Evolutionary conservation across 1,140 invertebrate genomes (phyloP), one percentile per base, ranked within the genome.

Genomic region (Drosophila asahinai): DNA sequence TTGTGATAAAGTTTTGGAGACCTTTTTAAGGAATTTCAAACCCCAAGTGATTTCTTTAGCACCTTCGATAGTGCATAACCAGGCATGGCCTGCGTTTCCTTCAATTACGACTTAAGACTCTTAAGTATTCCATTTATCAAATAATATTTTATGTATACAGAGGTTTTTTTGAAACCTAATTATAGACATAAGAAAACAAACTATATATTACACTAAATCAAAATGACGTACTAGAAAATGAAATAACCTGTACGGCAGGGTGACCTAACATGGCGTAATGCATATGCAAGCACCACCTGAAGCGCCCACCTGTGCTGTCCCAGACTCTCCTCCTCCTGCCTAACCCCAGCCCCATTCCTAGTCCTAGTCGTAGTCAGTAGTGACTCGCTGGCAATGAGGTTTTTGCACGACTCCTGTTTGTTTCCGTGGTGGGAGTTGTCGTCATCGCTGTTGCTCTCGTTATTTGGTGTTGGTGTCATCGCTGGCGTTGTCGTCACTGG

Each of bases 401-500:
- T 68, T 63, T 73, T 48, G 66, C 78, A 77, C 77, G 48, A 78
- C 52, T 63, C 62, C 62, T 62, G 67, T 61, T 62, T 70, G 77
- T 68, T 83, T 67, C 63, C 49, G 42, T 42, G n/a, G 60, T 61
- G 80, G 75, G 80, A 76, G 65, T 83, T 71, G 62, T 62, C 71
- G 68, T 74, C 71, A 74, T 74, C 38, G 65, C 47, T 42, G 66
- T 52, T 70, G 66, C 58, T 67, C 58, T 38, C n/a, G 42, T 72
- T 71, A 77, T 81, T 73, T 64, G 52, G 49, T 84, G 61, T 71
- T 65, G 78, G 65, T 81, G 74, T 86, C 86, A 86, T 77, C 70
- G 83, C 67, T 68, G 78, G 54, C 77, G 83, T 83, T 83, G 83
- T 87, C 83, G 84, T 86, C 84, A 86, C 60, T 60, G 75, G 19